Conservation (phyloP, 2,113 vertebrate genomes). For the Triplophysa siluroides region DNA sequence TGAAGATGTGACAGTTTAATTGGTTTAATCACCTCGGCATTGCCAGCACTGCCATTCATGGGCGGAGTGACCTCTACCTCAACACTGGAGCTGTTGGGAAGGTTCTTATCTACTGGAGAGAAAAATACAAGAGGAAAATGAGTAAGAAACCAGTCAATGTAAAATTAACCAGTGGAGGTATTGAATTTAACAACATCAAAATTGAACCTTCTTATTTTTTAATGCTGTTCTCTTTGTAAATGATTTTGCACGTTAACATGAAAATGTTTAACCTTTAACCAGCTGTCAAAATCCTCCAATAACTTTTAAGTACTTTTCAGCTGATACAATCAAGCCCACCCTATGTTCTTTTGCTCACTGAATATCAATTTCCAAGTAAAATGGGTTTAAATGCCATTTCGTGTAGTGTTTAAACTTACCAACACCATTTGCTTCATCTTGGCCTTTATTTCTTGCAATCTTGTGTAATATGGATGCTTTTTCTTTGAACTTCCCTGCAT, state of each 20-base stretch:
- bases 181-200: neutral
- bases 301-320: neutral
- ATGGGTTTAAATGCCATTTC: neutral
- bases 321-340: neutral
- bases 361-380: neutral
- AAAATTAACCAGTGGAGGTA: neutral
- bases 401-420: constrained; percentile 56
- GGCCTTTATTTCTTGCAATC: constrained; percentile 92
- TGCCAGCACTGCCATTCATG: constrained; percentile 79
- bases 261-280: too few relatives aligned
- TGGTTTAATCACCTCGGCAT: constrained; percentile 60
- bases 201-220: neutral
- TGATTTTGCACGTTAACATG: too few relatives aligned
- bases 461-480: constrained; percentile 94
- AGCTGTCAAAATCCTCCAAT: too few relatives aligned
- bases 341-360: too few relatives aligned
- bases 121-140: neutral
- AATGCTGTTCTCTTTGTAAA: too few relatives aligned
- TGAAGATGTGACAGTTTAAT: too few relatives aligned
- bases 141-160: neutral
- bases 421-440: constrained; percentile 85
- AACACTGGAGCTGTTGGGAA: constrained; percentile 82
- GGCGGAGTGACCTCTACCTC: constrained; percentile 92
- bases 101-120: constrained; percentile 75
- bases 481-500: constrained; percentile 89